Evolutionary conservation across 2,888 invertebrate species (phyloP), one percentile per base, ranked within the genome.

Genomic region (Cheilosia pagana): DNA sequence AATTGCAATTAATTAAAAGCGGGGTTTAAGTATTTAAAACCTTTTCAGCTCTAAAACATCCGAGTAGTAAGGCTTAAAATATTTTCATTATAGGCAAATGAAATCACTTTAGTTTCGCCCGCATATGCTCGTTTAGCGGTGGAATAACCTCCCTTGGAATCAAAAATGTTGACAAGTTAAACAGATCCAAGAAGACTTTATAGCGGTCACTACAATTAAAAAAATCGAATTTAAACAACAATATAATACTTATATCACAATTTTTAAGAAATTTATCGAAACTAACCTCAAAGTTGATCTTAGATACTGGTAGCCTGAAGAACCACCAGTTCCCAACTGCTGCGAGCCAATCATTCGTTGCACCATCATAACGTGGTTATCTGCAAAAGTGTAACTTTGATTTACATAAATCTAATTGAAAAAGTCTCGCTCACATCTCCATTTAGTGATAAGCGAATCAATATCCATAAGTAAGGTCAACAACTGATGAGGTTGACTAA

Each of bases 331-430:
- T 21, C 99, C 99, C 8, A 98, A 93, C 89, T 97, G 97, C 90
- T 98, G 98, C 0, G 98, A 97, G 0, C 99, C 99, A 88, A 99
- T 97, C 99, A 99, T 99, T 88, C 99, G 94, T 92, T 99, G 99
- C 25, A 99, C 99, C 96, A 99, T 96, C 89, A 98, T 95, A 52
- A 99, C 97, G 92, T 99, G 99, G 92, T 99, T 99, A 92, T 99
- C 99, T 1, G 92, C 92, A 55, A 78, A 55, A 35, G 35, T 3
- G 3, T 59, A 57, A 53, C 4, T 45, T 2, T 12, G 6, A 28
- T n/a, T 4, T 14, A 19, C 48, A 52, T 19, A 35, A 59, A 50
- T 57, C 3, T 62, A 14, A 41, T 4, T 35, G 16, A 1, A 63
- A 52, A 10, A 25, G 21, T 45, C 28, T 10, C 31, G 87, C 96